Base-by-base conservation (phyloP, 2,113 vertebrate species). In the Pithys albifrons region DNA sequence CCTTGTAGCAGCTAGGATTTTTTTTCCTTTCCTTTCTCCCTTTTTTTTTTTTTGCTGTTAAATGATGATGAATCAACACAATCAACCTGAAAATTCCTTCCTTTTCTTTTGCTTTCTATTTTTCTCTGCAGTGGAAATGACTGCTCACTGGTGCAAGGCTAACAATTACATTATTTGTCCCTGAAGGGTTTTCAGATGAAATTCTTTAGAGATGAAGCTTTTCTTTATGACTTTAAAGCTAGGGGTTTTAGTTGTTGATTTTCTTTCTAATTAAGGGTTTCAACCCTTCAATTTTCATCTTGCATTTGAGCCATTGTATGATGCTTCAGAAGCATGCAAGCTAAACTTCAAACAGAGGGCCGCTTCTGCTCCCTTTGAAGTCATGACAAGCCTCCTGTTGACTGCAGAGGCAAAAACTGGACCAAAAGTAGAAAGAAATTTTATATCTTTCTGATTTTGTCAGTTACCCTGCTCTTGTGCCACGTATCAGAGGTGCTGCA, bases 201-300 rank as follows among this genome's bases (percentile, higher is more conserved):
- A 55, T 72, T 92, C 49, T 76, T 76, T 37, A 80, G 51, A 80
- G 41, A 18, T 46, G 62, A 73, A 70, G 20, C 19, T 85, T 93
- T 91, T 78, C 25, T 79, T 75, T 61, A 66, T 77, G 51, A 35
- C 46, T 96, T 93, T 79, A 89, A 92, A 96, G 80, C 58, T 77
- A 65, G 19, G 4, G 2, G 2, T 29, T 91, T 64, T 17, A 2
- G 27, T 67, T 91, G 80, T 86, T 94, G 94, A 88, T 95, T 94
- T 91, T 91, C 58, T 93, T 95, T 94, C 80, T 91, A 96, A 94
- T 93, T 91, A 96, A 91, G 67, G 45, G 85, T 76, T 96, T 85
- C 65, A 84, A 88, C 45, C 75, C 67, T 86, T 93, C 79, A 84
- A 35, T 86, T 93, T 91, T 90, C 9, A 3, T 93, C 54, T 76